Conservation (phyloP, 1,140 invertebrate species). For the Papilio polytes region DNA sequence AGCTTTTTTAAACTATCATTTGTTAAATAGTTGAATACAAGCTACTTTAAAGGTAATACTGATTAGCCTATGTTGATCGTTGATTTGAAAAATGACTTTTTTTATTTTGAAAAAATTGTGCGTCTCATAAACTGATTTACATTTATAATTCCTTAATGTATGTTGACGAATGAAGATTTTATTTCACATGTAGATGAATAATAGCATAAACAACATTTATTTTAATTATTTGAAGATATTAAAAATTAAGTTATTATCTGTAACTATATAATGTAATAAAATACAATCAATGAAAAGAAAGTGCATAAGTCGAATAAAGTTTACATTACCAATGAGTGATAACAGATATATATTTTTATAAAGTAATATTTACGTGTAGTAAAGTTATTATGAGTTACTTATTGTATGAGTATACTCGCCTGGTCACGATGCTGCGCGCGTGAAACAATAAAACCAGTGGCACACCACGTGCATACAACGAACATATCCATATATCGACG, state of each 20-base stretch:
- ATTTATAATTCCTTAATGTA: too few species aligned
- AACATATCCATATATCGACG: too few species aligned
- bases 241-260: neutral
- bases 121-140: too few species aligned
- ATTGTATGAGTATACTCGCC: neutral
- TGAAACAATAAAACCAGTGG: neutral
- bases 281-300: slow-evolving; percentile 1
- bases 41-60: too few species aligned
- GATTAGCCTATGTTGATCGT: too few species aligned
- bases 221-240: neutral
- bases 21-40: too few species aligned
- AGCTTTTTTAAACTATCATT: too few species aligned
- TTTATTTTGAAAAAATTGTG: too few species aligned
- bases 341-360: slow-evolving; percentile 1
- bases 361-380: neutral
- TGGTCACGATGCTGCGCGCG: slow-evolving; percentile 2
- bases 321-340: slow-evolving; percentile 3
- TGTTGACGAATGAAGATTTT: too few species aligned
- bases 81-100: too few species aligned
- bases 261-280: neutral
- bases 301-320: neutral
- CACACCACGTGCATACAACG: neutral
- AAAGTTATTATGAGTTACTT: neutral
- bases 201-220: neutral
- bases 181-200: too few species aligned